phyloP scores from a whole-genome alignment of 2,113 vertebrate species.

The Trichomycterus rosablanca region DNA sequence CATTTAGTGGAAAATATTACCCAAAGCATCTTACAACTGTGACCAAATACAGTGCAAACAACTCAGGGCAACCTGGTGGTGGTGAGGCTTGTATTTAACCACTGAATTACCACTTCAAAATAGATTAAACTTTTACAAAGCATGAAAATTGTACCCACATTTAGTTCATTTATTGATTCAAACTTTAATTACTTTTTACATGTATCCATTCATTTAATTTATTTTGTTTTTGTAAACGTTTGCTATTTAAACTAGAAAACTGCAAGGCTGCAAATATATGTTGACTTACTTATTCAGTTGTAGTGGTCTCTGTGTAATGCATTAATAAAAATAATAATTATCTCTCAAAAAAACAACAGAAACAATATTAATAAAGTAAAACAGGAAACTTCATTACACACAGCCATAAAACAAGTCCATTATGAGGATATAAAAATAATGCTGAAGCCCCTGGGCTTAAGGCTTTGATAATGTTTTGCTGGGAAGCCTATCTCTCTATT shows the following conservation, averaged over 20 bases:
- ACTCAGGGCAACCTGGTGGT: too few relatives aligned
- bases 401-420: conserved; percentile 45
- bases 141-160: too few relatives aligned
- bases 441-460: conserved; percentile 41
- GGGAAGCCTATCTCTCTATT: conserved; percentile 36
- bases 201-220: too few relatives aligned
- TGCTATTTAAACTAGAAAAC: conserved; percentile 27
- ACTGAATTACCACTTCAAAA: too few relatives aligned
- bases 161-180: too few relatives aligned
- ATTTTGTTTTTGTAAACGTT: background rate
- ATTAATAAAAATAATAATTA: conserved; percentile 17
- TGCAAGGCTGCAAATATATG: conserved; percentile 7
- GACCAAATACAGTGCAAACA: too few relatives aligned
- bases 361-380: conserved; percentile 35
- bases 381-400: conserved; percentile 22
- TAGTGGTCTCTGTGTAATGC: background rate
- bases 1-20: too few relatives aligned
- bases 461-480: conserved; percentile 52
- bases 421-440: conserved; percentile 54
- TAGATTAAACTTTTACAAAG: too few relatives aligned
- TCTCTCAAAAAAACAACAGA: conserved; percentile 12
- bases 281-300: conserved; percentile 18
- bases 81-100: too few relatives aligned
- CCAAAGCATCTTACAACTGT: too few relatives aligned
- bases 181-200: too few relatives aligned